Evolutionary conservation across 2,888 invertebrate species (phyloP).

Genomic region (Tiphia femorata): DNA sequence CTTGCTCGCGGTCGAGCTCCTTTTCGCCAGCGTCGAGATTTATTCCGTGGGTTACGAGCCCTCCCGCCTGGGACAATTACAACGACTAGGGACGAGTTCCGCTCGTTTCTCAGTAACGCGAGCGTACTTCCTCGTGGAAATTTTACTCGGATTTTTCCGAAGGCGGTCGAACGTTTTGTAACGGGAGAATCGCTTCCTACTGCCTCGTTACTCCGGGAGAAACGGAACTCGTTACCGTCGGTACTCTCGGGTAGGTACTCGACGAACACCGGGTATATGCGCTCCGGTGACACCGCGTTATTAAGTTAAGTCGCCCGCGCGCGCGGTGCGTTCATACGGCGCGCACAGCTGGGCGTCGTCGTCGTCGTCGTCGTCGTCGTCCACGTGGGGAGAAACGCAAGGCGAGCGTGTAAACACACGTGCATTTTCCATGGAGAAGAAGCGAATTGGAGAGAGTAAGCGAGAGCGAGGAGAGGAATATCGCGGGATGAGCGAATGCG

Average conservation of each 20-base stretch:
- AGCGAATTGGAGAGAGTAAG: slow-evolving; percentile 7
- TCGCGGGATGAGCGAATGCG: neutral
- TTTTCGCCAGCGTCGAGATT: slow-evolving; percentile 2
- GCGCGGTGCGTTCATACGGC: slow-evolving; percentile 18
- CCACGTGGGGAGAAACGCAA: slow-evolving; percentile 33
- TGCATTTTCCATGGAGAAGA: slow-evolving; percentile 19
- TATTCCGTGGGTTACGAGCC: too few relatives aligned
- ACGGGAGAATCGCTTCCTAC: too few relatives aligned
- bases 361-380: slow-evolving; percentile 14
- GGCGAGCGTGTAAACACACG: slow-evolving; percentile 49
- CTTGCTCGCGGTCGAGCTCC: slow-evolving; percentile 10
- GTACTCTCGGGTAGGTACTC: slow-evolving; percentile 22
- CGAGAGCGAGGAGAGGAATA: slow-evolving; percentile 3
- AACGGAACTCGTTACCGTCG: too few relatives aligned
- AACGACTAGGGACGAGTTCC: too few relatives aligned
- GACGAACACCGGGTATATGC: slow-evolving; percentile 26
- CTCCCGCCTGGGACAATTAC: too few relatives aligned
- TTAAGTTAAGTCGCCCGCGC: slow-evolving; percentile 39
- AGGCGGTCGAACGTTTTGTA: too few relatives aligned
- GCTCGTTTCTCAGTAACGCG: too few relatives aligned
- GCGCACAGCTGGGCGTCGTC: slow-evolving; percentile 34
- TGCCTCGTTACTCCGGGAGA: too few relatives aligned
- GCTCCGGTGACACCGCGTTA: slow-evolving; percentile 29
- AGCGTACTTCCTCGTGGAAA: too few relatives aligned
- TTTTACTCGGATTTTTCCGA: too few relatives aligned